A percentile compares a stretch with the other conserved stretches of the same genome.
These are phyloP conservation scores for Cremastinae sp. DNA, from an alignment of 2,888 invertebrate genomes.

Conservation along the genomic window DNA sequence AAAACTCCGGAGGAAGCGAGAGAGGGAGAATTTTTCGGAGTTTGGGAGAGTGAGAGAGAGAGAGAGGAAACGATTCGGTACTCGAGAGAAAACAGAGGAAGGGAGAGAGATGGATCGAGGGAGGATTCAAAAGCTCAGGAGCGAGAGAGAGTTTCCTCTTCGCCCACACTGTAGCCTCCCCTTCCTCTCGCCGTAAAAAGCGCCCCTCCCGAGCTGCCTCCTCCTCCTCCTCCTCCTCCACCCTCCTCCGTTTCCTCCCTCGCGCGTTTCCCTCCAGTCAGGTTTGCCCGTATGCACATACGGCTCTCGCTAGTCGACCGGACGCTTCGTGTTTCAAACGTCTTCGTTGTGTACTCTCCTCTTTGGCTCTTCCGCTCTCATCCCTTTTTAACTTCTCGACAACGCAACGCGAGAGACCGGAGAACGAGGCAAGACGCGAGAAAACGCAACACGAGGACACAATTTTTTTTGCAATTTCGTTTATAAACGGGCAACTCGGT, in stretches of 20 bases:
- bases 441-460: neutral
- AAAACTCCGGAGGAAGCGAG: conserved; percentile 37
- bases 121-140: conserved; percentile 8
- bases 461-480: too few relatives aligned
- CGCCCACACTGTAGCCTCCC: conserved; percentile 58
- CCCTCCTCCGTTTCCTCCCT: neutral
- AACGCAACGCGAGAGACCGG: neutral
- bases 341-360: conserved; percentile 55
- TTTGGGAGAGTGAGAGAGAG: conserved; percentile 37
- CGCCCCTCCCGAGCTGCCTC: conserved; percentile 16
- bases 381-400: conserved; percentile 23
- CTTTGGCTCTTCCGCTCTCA: conserved; percentile 41
- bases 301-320: conserved; percentile 59
- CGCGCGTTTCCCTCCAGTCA: conserved; percentile 26
- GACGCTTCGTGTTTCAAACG: conserved; percentile 60
- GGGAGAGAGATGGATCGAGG: conserved; percentile 32
- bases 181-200: conserved; percentile 23
- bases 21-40: conserved; percentile 5
- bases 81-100: conserved; percentile 27
- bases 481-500: too few relatives aligned
- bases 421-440: neutral
- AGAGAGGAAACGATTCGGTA: conserved; percentile 18
- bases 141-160: conserved; percentile 35
- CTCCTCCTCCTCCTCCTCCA: conserved; percentile 15
- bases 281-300: conserved; percentile 57